Evolutionary conservation across 2,113 vertebrate genomes (phyloP), one percentile per base, ranked within the genome.

Genomic region (Pelvicachromis taeniatus): DNA sequence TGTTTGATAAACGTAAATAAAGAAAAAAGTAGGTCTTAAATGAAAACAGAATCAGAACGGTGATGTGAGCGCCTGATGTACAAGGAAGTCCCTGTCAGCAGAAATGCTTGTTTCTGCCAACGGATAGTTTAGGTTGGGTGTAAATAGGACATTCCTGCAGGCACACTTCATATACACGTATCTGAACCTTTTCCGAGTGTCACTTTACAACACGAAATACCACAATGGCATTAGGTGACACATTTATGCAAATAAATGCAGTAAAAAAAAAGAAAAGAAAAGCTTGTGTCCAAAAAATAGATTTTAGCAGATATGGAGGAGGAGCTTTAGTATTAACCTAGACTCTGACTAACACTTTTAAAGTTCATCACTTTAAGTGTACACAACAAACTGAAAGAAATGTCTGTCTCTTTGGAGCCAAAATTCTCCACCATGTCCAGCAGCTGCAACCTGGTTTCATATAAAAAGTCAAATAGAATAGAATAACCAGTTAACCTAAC

Each of bases 101-200:
- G 68, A 12, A 50, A 50, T 29, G 26, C 9, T 73, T 17, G 14
- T 70, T 70, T 26, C 65, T 48, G 42, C 42, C 9, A 73, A 7
- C 9, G 19, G 42, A 50, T 75, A 55, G 53, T 48, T 19, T 31
- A 4, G 42, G 26, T 31, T 50, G 42, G 42, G 16, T 75, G 42
- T 29, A 50, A 73, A 73, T 11, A 26, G 42, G 68, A 50, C 68
- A 31, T 11, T 11, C 23, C 68, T 75, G 42, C 68, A 31, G 42
- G 16, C 42, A 75, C 68, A 31, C 9, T 0, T 0, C 9, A 31
- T 8, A 7, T 50, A 50, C 17, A 75, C 2, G 6, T 12, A 75
- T 6, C 31, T 8, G 19, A 31, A 75, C 23, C 23, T 29, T 50
- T 19, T 50, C 16, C 1, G 4, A 50, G 68, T 73, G 40, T 73